Percentiles rank a stretch among this genome's conserved stretches.
Conservation (phyloP, 2,113 vertebrate species). For the Nymphicus hollandicus region DNA sequence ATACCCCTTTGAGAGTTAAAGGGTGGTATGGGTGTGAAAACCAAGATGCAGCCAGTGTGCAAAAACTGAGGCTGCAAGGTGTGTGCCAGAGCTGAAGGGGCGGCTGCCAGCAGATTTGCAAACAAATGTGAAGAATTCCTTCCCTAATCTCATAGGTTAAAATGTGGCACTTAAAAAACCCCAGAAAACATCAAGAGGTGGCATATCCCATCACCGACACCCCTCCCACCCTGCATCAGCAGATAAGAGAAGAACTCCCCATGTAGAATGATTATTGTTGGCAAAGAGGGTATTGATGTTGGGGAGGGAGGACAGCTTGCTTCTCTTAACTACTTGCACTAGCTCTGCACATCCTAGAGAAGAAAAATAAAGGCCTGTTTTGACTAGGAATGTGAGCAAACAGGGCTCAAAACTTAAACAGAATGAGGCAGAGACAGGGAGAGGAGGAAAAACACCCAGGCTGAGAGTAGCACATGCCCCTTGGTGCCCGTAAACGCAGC, state of each 20-base stretch:
- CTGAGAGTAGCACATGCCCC: neutral
- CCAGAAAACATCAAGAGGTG: neutral
- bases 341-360: constrained; percentile 1
- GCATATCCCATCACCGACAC: neutral
- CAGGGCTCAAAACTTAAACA: constrained; percentile 5
- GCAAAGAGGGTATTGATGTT: constrained; percentile 23
- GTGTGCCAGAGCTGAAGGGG: neutral
- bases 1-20: neutral
- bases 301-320: constrained; percentile 6
- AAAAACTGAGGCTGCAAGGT: neutral
- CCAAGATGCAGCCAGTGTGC: neutral
- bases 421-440: neutral
- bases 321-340: neutral
- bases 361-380: constrained; percentile 53
- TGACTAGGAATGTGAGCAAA: constrained; percentile 45
- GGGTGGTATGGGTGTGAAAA: neutral
- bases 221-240: neutral
- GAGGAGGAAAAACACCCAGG: neutral
- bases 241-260: neutral
- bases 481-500: accelerated
- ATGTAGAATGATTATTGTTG: neutral
- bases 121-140: neutral
- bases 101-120: neutral
- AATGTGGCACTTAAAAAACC: neutral
- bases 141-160: neutral